Conservation (phyloP, 1,140 invertebrate genomes). For the Ceratosolen solmsi region DNA sequence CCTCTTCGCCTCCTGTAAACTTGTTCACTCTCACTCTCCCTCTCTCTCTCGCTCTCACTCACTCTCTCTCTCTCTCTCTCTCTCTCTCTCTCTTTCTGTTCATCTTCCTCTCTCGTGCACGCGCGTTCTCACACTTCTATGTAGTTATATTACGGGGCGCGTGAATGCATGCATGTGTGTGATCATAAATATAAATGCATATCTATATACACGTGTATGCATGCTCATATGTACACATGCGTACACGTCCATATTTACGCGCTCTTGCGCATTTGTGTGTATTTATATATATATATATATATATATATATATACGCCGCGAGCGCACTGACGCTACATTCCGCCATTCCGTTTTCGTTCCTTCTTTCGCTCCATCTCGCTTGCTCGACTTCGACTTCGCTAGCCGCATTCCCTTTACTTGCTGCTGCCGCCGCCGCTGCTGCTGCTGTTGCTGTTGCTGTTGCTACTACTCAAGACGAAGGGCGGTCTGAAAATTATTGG, state of each 20-base stretch:
- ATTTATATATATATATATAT: no score
- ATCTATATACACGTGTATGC: no score
- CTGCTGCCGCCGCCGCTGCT: background rate
- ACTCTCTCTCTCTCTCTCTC: background rate
- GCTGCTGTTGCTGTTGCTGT: background rate
- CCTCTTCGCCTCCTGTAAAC: conserved; percentile 13
- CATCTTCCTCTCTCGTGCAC: background rate
- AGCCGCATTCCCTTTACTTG: conserved; percentile 15
- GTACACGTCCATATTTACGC: no score
- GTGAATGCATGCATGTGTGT: no score
- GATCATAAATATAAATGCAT: no score
- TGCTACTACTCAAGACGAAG: background rate
- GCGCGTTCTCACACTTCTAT: background rate
- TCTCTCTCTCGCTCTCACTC: background rate
- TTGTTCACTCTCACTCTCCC: background rate
- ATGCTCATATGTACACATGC: no score
- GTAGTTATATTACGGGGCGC: no score
- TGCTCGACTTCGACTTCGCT: conserved; percentile 18
- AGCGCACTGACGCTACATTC: conserved; percentile 35
- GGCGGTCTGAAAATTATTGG: conserved; percentile 4
- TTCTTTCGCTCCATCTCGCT: background rate
- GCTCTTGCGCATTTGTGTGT: no score
- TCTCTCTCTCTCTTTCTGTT: background rate
- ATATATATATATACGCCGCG: conserved; percentile 18
- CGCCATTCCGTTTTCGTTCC: conserved; percentile 33